phyloP scores from a whole-genome alignment of 2,888 invertebrate species.

The Stenoptilia bipunctidactyla region DNA sequence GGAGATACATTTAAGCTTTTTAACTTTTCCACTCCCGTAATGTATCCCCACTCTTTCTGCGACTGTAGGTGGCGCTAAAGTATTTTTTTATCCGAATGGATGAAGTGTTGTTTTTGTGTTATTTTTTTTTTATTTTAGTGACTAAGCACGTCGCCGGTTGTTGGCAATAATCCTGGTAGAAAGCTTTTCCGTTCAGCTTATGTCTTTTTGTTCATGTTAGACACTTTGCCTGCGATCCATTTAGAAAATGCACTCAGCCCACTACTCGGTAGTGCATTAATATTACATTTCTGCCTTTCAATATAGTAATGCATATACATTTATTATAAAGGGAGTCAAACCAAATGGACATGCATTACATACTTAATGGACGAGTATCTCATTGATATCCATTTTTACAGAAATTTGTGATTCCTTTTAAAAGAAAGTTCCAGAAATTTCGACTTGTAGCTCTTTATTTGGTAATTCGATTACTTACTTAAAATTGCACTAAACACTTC shows the following conservation, averaged over 20 bases:
- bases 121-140: constrained; percentile 53
- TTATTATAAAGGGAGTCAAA: background rate
- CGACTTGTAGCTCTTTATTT: no score
- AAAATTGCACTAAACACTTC: no score
- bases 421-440: no score
- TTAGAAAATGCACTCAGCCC: constrained; percentile 64
- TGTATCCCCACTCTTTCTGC: constrained; percentile 62
- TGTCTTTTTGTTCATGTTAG: constrained; percentile 49
- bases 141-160: constrained; percentile 35
- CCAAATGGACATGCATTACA: no score
- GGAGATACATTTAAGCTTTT: constrained; percentile 72
- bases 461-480: no score
- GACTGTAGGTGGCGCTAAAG: constrained; percentile 54
- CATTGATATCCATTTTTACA: no score
- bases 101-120: constrained; percentile 28
- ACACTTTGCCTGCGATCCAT: constrained; percentile 64
- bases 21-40: constrained; percentile 71
- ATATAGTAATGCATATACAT: constrained; percentile 5
- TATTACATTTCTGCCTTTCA: constrained; percentile 70
- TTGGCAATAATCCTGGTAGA: constrained; percentile 52
- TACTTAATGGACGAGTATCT: no score
- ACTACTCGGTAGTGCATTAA: constrained; percentile 70
- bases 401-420: no score
- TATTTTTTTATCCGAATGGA: constrained; percentile 45
- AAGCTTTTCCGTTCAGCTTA: constrained; percentile 41